Percentiles rank a stretch among this genome's conserved stretches.
Evolutionary conservation across 2,113 vertebrate species (phyloP).

Genomic region (Dolichotis patagonum): DNA sequence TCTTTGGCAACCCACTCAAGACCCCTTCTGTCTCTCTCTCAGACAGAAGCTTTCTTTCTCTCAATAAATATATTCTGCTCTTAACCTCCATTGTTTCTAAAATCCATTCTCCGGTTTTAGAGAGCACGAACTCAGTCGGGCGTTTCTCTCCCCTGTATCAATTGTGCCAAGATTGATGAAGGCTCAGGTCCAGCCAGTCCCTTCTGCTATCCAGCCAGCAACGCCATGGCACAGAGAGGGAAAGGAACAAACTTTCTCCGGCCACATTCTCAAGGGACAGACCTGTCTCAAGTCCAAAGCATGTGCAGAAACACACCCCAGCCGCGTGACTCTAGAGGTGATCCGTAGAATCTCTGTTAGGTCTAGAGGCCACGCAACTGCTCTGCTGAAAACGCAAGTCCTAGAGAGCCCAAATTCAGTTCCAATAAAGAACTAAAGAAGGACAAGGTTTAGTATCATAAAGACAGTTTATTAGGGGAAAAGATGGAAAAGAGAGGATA

Average conservation of each 20-base stretch:
- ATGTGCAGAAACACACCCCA: neutral
- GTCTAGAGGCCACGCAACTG: neutral
- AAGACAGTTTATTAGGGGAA: neutral
- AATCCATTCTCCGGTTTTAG: too few species aligned
- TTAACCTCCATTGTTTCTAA: too few species aligned
- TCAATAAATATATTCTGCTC: too few species aligned
- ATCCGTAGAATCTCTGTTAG: neutral
- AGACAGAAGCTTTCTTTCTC: too few species aligned
- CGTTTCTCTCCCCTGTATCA: too few species aligned
- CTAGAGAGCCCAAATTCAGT: neutral
- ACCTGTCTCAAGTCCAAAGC: neutral
- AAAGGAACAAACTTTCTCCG: neutral
- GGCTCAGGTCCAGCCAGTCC: too few species aligned
- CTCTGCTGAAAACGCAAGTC: neutral
- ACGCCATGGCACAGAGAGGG: neutral
- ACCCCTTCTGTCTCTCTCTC: too few species aligned
- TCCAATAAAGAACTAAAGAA: neutral
- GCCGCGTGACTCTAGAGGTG: neutral
- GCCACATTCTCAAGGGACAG: neutral
- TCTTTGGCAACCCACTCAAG: too few species aligned
- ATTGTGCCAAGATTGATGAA: too few species aligned
- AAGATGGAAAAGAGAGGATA: neutral
- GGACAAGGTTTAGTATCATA: neutral
- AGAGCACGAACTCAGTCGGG: too few species aligned
- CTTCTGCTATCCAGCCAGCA: too few species aligned